Percentiles rank a stretch among this genome's conserved stretches.
Evolutionary conservation across 2,888 invertebrate species (phyloP).

Genomic region (Andrena bicolor): DNA sequence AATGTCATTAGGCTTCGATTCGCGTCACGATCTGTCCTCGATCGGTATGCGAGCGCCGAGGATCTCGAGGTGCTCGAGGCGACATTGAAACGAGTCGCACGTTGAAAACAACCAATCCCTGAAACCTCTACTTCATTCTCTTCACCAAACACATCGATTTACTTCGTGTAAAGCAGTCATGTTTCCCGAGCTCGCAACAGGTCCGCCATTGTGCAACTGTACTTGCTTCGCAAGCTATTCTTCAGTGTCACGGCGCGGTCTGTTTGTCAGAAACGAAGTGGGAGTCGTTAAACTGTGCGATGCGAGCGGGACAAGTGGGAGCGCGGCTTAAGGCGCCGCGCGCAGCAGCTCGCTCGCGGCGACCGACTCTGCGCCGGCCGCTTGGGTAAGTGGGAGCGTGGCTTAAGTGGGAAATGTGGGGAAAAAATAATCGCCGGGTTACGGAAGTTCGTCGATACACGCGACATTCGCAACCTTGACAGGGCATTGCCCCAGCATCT

Average conservation of each 20-base stretch:
- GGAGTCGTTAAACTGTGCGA: too few relatives aligned
- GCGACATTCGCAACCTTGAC: conserved; percentile 66
- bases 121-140: not conserved
- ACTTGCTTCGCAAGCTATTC: too few relatives aligned
- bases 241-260: too few relatives aligned
- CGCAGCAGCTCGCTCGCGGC: too few relatives aligned
- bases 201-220: not conserved
- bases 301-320: too few relatives aligned
- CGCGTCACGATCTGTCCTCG: conserved; percentile 72
- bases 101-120: conserved; percentile 52
- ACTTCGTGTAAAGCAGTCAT: not conserved
- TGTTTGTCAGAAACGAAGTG: too few relatives aligned
- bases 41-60: conserved; percentile 69
- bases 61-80: conserved; percentile 39
- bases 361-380: too few relatives aligned
- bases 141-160: not conserved
- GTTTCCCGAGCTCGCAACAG: not conserved
- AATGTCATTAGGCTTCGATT: conserved; percentile 65
- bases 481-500: conserved; percentile 66
- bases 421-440: conserved; percentile 25
- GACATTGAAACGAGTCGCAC: conserved; percentile 59
- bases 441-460: conserved; percentile 56
- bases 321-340: too few relatives aligned
- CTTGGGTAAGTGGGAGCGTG: not conserved
- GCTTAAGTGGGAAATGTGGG: not conserved